Percentiles rank a stretch among this genome's conserved stretches.
Conservation (phyloP, 2,113 vertebrate genomes). For the Pseudonaja textilis region DNA sequence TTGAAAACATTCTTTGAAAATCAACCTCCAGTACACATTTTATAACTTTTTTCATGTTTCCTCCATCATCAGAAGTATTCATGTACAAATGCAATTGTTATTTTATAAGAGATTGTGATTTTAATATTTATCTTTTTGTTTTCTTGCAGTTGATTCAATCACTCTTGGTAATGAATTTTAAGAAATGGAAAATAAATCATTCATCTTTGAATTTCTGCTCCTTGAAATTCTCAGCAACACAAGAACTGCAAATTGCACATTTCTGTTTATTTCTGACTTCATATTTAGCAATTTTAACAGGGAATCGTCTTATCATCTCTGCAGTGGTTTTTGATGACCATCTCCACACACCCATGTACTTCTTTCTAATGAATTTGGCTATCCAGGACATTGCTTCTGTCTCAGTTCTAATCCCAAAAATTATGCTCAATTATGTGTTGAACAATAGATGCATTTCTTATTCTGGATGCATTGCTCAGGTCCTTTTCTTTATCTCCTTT, state of each 20-base stretch:
- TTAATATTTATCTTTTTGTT: neutral
- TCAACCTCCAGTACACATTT: neutral
- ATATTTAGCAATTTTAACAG: neutral
- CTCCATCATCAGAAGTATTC: neutral
- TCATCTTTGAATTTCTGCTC: neutral
- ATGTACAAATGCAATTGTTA: neutral
- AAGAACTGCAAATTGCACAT: neutral
- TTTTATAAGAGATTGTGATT: neutral
- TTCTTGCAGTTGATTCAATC: neutral
- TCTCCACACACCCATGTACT: constrained; percentile 10
- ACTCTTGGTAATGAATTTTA: neutral
- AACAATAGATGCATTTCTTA: neutral
- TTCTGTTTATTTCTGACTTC: neutral
- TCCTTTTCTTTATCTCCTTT: neutral
- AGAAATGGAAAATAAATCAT: neutral
- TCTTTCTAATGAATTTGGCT: constrained; percentile 5
- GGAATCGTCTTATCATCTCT: neutral
- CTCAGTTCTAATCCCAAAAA: neutral
- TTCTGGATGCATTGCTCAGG: neutral
- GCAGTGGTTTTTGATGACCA: neutral
- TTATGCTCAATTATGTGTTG: neutral
- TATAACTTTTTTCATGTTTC: neutral
- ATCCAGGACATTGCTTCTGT: neutral
- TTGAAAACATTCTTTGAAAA: neutral
- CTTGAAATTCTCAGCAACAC: neutral